Base-by-base conservation (phyloP, 30 jellyfish, hydroid and myxozoan genomes). In the Aurelia sp. region DNA sequence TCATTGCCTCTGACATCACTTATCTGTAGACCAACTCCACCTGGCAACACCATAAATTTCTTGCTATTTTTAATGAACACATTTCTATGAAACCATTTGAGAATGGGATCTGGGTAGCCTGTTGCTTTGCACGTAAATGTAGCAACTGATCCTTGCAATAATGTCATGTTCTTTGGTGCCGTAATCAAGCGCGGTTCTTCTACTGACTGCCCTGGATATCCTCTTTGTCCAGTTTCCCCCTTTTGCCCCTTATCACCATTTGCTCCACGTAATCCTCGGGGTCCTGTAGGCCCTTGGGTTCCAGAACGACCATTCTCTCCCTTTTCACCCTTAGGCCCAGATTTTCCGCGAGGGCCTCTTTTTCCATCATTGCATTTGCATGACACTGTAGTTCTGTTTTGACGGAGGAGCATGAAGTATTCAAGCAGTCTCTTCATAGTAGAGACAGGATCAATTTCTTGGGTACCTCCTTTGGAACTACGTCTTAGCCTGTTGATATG, bases 41-140 rank as follows among this genome's bases (percentile, higher is more conserved):
- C 65, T 53, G 33, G 13, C 12, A 57, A 5, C 52, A 17, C 37
- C 17, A 77, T 64, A 11, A 20, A 35, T 23, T 48, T 21, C 3
- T 19, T 62, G 50, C 55, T 30, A 37, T 18, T 33, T 18, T 12
- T 33, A 27, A 77, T 31, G 16, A 15, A 20, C 47, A 13, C 21
- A 16, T 47, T 60, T 6, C 6, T 58, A 33, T 30, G 40, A 12
- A 8, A 11, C 88, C 88, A 77, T 35, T 16, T 33, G 55, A 77
- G 44, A 7, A 15, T 71, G 27, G 88, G 88, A 35, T 60, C 33
- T 17, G 88, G 88, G 50, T 77, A 23, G 66, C 88, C 88, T 3
- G 44, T 19, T 61, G 88, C 77, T 35, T 30, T 51, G 68, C 88
- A 77, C 5, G 74, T 15, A 57, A 77, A 77, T 66, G 77, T 77